phyloP scores from a whole-genome alignment of 2,888 invertebrate species.

The Dryocosmus kuriphilus region DNA sequence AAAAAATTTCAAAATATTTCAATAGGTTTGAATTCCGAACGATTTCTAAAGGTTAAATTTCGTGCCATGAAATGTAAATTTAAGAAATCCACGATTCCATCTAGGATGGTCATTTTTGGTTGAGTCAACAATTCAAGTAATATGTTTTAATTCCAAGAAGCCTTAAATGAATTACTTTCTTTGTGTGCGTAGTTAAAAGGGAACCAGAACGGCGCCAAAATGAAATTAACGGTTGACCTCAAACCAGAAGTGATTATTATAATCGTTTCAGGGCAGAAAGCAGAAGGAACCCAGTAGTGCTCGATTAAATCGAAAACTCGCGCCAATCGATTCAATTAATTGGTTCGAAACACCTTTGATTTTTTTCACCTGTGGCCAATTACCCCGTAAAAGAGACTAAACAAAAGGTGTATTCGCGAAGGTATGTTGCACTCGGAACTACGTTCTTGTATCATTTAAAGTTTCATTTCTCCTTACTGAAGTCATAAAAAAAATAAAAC shows the following conservation, averaged over 20 bases:
- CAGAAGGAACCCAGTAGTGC: conserved; percentile 29
- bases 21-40: no score
- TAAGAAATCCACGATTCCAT: neutral
- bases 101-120: conserved; percentile 3
- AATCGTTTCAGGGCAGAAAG: conserved; percentile 35
- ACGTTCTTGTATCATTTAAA: neutral
- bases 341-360: conserved; percentile 6
- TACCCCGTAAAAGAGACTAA: conserved; percentile 30
- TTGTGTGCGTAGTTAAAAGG: conserved; percentile 30
- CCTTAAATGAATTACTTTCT: conserved; percentile 8
- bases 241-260: conserved; percentile 38
- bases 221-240: conserved; percentile 39
- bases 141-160: conserved; percentile 21
- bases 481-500: neutral
- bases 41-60: neutral
- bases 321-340: conserved; percentile 20
- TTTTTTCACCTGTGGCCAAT: conserved; percentile 1
- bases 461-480: neutral
- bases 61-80: neutral
- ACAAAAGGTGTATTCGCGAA: conserved; percentile 21
- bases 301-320: conserved; percentile 32
- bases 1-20: no score
- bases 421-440: conserved; percentile 1
- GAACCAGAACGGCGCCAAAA: conserved; percentile 35
- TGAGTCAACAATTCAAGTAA: conserved; percentile 6